phyloP scores from a whole-genome alignment of 2,113 vertebrate genomes.

The Barbus barbus region DNA sequence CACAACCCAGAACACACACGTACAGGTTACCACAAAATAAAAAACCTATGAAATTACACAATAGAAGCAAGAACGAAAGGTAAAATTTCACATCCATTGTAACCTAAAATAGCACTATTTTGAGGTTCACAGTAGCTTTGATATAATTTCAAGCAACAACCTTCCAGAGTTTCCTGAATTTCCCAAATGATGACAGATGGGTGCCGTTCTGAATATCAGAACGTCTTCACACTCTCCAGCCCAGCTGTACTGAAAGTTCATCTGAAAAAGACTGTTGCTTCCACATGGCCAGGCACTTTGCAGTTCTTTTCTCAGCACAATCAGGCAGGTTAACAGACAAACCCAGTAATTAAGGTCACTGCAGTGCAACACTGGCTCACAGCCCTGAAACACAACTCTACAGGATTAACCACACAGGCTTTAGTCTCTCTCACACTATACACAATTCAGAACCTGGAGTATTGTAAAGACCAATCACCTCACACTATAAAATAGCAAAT shows the following conservation, averaged over 20 bases:
- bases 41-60: background rate
- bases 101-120: background rate
- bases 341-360: conserved; percentile 22
- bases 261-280: background rate
- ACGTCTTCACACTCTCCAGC: background rate
- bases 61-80: background rate
- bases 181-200: conserved; percentile 24
- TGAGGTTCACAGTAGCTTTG: background rate
- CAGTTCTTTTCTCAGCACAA: background rate
- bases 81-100: too few relatives aligned
- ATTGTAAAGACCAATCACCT: background rate
- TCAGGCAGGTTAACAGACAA: conserved; percentile 9
- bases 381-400: conserved; percentile 28
- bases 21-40: background rate
- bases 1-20: conserved; percentile 48
- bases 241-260: background rate
- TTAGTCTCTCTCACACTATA: background rate
- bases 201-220: background rate
- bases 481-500: background rate
- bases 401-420: background rate
- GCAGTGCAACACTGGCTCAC: conserved; percentile 36
- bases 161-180: background rate
- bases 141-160: background rate
- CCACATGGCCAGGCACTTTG: background rate
- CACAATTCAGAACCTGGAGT: conserved; percentile 4